Base-by-base conservation (phyloP, 2,113 vertebrate species). In the Spilogale gracilis region DNA sequence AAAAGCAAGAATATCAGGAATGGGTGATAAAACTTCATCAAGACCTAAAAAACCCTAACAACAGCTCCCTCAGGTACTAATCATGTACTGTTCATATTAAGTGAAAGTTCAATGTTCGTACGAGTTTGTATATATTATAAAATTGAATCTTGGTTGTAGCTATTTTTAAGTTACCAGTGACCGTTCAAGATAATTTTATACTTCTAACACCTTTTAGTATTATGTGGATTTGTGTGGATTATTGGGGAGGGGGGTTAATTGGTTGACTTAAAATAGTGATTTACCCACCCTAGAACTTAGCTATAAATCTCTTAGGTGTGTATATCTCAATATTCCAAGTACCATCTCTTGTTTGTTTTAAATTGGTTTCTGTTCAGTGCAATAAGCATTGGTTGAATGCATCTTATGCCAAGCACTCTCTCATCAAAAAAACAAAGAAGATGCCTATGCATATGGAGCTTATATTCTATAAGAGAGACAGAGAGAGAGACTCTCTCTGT, bases 21-120 rank as follows among this genome's bases (percentile, higher is more conserved):
- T 99, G 99, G 99, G 99, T 99, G 91, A 99, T 99, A 97, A 99
- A 99, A 97, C 99, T 99, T 95, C 99, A 99, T 97, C 99, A 99
- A 94, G 99, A 99, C 96, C 98, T 99, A 38, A 99, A 99, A 98
- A 99, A 99, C 97, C 99, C 99, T n/a, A 99, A 99, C 98, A 99
- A 99, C 99, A 99, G 99, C 95, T 97, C 99, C 43, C 98, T 99
- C 96, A 99, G 99, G 99, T 99, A 99, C 95, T 93, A 89, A n/a
- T n/a, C 80, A 6, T 69, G 6, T 25, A 2, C 32, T 73, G 0
- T 54, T 90, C 14, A 74, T 69, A 45, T 38, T 54, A 43, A 14
- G 11, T 61, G 18, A 52, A 92, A 67, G 14, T 25, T 78, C 56
- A 13, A n/a, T 83, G 6, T 84, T 58, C 2, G 12, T 52, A 56